Evolutionary conservation across 2,113 vertebrate species (phyloP).

Genomic region (Cynoglossus semilaevis): DNA sequence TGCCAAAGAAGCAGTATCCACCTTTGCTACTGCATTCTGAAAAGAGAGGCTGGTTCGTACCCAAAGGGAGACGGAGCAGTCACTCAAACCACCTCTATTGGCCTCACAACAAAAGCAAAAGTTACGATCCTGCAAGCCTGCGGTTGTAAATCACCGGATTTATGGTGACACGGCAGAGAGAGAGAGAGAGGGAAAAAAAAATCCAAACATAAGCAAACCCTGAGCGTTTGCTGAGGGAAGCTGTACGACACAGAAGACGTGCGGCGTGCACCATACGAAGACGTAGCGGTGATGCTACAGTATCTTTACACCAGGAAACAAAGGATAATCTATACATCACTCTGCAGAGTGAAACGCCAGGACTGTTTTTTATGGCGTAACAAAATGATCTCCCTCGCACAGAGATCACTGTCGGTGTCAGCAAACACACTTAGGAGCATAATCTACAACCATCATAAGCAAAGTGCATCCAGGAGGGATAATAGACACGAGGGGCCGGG

Average conservation of each 20-base stretch:
- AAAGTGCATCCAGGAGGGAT: conserved; percentile 40
- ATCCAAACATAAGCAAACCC: conserved; percentile 70
- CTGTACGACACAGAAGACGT: conserved; percentile 30
- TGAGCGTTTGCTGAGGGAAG: conserved; percentile 54
- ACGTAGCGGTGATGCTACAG: conserved; percentile 24
- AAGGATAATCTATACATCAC: conserved; percentile 48
- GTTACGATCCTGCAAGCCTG: conserved; percentile 59
- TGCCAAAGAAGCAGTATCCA: conserved; percentile 21
- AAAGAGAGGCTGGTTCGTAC: conserved; percentile 45
- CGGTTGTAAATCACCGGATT: conserved; percentile 74
- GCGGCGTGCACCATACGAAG: conserved; percentile 29
- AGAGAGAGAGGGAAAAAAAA: conserved; percentile 55
- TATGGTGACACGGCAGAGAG: conserved; percentile 64
- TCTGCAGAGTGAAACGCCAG: conserved; percentile 23
- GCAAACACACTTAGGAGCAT: conserved; percentile 54
- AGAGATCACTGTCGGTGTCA: conserved; percentile 45
- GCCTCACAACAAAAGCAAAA: conserved; percentile 64
- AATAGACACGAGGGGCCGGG: conserved; percentile 29
- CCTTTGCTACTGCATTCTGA: conserved; percentile 28
- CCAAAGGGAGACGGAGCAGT: conserved; percentile 54
- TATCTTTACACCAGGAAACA: conserved; percentile 26
- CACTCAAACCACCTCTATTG: conserved; percentile 57
- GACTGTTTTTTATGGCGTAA: conserved; percentile 64
- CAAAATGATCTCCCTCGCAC: conserved; percentile 59
- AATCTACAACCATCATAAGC: conserved; percentile 46